Conservation (phyloP, 2,888 invertebrate species). For the Leucania comma region DNA sequence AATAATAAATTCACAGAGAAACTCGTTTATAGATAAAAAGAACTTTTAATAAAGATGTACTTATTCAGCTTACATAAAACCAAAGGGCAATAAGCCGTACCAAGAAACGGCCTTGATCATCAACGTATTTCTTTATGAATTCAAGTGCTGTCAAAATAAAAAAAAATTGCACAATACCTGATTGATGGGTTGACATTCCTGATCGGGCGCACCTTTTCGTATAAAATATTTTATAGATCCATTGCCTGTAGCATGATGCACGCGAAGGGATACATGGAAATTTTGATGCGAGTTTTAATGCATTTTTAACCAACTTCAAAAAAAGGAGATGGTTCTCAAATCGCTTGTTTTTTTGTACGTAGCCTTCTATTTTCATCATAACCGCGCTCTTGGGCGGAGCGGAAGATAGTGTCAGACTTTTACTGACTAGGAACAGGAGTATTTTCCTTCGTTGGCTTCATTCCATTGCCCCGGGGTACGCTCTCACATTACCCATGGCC, state of each 20-base stretch:
- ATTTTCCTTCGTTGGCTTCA: too few species aligned
- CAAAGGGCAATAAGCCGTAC: conserved; percentile 22
- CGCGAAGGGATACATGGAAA: conserved; percentile 29
- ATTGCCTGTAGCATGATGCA: conserved; percentile 35
- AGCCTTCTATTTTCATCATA: too few species aligned
- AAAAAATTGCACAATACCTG: conserved; percentile 53
- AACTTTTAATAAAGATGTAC: conserved; percentile 18
- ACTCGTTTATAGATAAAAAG: conserved; percentile 12
- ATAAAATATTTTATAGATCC: conserved; percentile 40
- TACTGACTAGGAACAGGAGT: too few species aligned
- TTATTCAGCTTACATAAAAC: conserved; percentile 17
- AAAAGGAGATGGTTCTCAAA: background rate
- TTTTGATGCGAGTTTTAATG: conserved; percentile 9
- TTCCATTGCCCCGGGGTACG: too few species aligned
- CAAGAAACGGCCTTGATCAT: conserved; percentile 24
- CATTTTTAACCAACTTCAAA: conserved; percentile 17
- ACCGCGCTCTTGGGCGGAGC: too few species aligned
- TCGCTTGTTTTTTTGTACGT: background rate
- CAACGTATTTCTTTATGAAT: conserved; percentile 34
- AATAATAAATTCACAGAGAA: conserved; percentile 6
- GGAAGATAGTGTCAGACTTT: too few species aligned
- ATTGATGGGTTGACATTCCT: conserved; percentile 58
- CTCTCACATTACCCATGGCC: too few species aligned
- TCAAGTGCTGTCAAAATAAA: conserved; percentile 56
- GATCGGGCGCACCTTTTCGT: conserved; percentile 52